Base-by-base conservation (phyloP, 64 coral and sea anemone species). In the Montipora sp. region DNA sequence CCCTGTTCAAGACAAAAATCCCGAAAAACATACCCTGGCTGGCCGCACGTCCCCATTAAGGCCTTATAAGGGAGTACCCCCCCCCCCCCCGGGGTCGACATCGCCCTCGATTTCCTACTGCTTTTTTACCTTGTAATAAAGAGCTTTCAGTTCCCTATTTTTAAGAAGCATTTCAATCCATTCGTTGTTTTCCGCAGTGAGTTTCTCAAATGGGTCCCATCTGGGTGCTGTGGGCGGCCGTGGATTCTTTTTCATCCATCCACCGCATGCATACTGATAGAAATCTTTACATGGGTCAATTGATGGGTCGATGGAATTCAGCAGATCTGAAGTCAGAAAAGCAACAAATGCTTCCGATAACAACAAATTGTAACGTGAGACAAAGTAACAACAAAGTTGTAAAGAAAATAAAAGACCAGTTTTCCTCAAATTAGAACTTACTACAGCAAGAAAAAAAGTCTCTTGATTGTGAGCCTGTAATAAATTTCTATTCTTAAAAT, bases 231-330 rank as follows among this genome's bases (percentile, higher is more conserved):
- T 55, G 51, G 44, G 57, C 14, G 74, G 51, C 4, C 66, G 46
- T 7, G 84, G 82, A 14, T 88, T 72, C 23, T 93, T 93, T 4
- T 71, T 71, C 58, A 87, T 77, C 91, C 91, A 93, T 73, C 83
- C 83, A 59, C 91, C 91, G 24, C 91, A 93, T 1, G 83, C 91
- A 23, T 87, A 93, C 48, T 74, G 46, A 79, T 93, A 93, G 66
- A 93, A 93, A 80, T 93, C 83, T 50, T 80, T 15, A 51, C 91
- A 93, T 73, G 91, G 91, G 48, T 93, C 85, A 15, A 80, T 73
- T 49, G 76, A 79, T 5, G 91, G 83, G 15, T 93, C 75, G 6
- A 93, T 77, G 66, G 91, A 87, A 44, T 85, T 87, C 10, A 93
- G 67, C 9, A 93, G 61, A 78, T 93, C 91, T 93, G 12, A 18